These are phyloP conservation scores for Columbina picui DNA, from an alignment of 2,113 vertebrate genomes.

Conservation along the genomic window DNA sequence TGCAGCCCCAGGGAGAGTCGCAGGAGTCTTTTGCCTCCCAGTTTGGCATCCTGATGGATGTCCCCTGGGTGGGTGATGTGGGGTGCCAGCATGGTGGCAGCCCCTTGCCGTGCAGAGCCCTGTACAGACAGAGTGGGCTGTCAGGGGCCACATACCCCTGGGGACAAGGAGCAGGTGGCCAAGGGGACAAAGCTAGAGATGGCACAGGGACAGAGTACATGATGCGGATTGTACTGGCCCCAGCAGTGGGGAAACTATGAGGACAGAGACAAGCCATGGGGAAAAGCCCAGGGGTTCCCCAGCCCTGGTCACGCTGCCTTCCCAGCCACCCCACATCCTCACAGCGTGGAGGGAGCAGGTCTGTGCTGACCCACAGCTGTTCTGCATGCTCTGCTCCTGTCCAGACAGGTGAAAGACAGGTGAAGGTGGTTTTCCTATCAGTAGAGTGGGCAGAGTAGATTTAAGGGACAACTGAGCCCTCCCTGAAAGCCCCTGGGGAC, in stretches of 20 bases:
- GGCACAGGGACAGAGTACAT: neutral
- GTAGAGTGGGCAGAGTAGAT: accelerated
- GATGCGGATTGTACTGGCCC: accelerated
- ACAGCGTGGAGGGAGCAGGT: accelerated
- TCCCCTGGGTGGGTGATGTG: neutral
- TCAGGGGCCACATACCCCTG: neutral
- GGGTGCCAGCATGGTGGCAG: neutral
- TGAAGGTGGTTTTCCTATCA: neutral
- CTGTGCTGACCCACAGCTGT: neutral
- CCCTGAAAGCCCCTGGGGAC: neutral
- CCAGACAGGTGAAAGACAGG: neutral
- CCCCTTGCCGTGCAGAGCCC: neutral
- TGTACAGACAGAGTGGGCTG: neutral
- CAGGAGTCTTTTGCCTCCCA: neutral
- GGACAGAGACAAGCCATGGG: neutral
- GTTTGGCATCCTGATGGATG: neutral
- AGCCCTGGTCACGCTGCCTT: too few relatives aligned
- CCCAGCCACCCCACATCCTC: accelerated
- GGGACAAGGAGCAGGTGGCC: neutral
- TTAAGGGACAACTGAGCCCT: neutral
- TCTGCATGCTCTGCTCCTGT: too few relatives aligned
- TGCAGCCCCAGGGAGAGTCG: neutral
- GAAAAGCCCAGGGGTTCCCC: neutral
- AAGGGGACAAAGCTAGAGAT: neutral
- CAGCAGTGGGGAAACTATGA: accelerated